Base-by-base conservation (phyloP, 2,797 vertebrate genomes). In the Pangasius sanitwongsei region DNA sequence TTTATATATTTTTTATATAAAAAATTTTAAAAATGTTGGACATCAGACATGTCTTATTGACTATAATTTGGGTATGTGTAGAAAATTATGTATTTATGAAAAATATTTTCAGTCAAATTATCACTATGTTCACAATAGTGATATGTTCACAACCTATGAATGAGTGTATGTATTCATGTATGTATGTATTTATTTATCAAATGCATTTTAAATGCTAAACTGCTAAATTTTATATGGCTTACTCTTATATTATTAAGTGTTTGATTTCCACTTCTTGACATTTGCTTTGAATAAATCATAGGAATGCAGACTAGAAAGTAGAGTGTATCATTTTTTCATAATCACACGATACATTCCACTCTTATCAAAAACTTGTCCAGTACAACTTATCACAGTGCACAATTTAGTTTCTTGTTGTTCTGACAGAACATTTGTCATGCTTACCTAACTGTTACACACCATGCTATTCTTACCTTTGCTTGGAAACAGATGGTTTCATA, bases 241-340 rank as follows among this genome's bases (percentile, higher is more conserved):
- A 41, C 57, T 83, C 12, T 41, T 82, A 63, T 44, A 28, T 37
- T 59, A 57, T 83, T 28, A 83, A 83, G 55, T 13, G 78, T 82
- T 82, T 41, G 31, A 83, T 61, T 63, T 61, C 55, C 80, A 41
- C 20, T 25, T 82, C 34, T 23, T 37, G 55, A 83, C 34, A 61
- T 83, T 83, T 83, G 57, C 80, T 83, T 83, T 83, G 57, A 83
- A 83, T 63, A 83, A 83, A 61, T 61, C 55, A 83, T 44, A 83
- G 34, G 57, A 83, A 83, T 41, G 57, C 57, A 15, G 31, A 41
- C 34, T 61, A 82, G 18, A 55, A 55, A 80, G 57, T 83, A 28
- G 20, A 41, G 80, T 6, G 23, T 83, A 41, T 82, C 31, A 37
- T 59, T 61, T 63, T 61, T 63, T 63, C 57, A 11, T 61, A 59